Percentiles rank a stretch among this genome's conserved stretches.
Evolutionary conservation across 2,797 vertebrate genomes (phyloP).

Genomic region (Dicrostonyx torquatus): DNA sequence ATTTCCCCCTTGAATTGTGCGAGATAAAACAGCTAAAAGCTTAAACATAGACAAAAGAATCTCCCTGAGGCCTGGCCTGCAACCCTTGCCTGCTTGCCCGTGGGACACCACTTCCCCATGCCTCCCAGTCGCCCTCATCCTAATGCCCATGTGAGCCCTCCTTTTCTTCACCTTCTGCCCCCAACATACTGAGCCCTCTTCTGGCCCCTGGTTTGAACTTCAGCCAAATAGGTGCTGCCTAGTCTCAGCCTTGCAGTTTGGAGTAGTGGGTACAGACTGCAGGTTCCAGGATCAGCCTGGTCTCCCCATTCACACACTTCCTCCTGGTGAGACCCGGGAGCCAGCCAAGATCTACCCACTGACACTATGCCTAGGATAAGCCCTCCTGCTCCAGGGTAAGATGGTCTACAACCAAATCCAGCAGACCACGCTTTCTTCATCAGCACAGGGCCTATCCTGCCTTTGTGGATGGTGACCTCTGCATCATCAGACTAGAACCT

Average conservation of each 20-base stretch:
- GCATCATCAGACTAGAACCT: no score
- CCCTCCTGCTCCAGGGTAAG: background rate
- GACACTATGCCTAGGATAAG: constrained; percentile 6
- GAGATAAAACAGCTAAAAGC: background rate
- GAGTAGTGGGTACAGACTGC: background rate
- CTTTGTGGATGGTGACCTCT: background rate
- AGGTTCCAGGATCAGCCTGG: background rate
- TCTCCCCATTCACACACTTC: background rate
- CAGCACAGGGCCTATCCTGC: no score
- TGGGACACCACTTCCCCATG: background rate
- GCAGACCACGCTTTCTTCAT: background rate
- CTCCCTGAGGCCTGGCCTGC: rapidly evolving
- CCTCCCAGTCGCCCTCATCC: background rate
- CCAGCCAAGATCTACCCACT: background rate
- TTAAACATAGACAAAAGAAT: background rate
- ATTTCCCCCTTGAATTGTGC: background rate
- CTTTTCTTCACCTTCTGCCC: background rate
- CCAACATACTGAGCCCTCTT: background rate
- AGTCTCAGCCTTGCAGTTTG: background rate
- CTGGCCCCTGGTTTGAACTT: background rate
- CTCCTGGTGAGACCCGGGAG: background rate
- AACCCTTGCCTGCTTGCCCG: background rate
- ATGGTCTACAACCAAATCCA: background rate
- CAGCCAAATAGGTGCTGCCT: background rate
- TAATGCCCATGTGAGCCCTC: background rate